Conservation (phyloP, 1,140 invertebrate genomes). For the Theocolax elegans region DNA sequence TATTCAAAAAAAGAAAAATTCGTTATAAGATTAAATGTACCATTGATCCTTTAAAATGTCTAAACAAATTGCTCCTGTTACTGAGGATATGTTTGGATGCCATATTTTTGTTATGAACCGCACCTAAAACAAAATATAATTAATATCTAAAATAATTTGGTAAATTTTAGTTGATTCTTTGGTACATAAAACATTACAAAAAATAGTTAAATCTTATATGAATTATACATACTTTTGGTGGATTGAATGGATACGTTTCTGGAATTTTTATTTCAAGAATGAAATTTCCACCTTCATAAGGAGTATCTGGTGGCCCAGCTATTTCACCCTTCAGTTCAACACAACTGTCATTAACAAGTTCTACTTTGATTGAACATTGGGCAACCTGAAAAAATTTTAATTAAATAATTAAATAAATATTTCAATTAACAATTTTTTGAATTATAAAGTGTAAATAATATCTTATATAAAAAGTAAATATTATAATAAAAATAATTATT, state of each 20-base stretch:
- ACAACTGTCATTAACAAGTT: conserved; percentile 90
- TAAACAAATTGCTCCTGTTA: conserved; percentile 98
- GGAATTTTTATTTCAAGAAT: conserved; percentile 97
- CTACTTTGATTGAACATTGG: conserved; percentile 91
- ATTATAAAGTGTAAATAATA: background rate
- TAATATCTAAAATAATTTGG: background rate
- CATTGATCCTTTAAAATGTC: conserved; percentile 99
- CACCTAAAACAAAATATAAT: conserved; percentile 70
- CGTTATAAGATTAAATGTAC: conserved; percentile 67
- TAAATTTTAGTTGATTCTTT: too few relatives aligned
- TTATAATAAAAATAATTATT: too few relatives aligned
- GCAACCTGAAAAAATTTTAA: conserved; percentile 75
- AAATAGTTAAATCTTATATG: too few relatives aligned
- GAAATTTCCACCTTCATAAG: conserved; percentile 96
- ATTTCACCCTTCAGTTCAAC: conserved; percentile 93
- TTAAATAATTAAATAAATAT: background rate
- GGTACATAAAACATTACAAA: too few relatives aligned
- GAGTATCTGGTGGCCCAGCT: conserved; percentile 93
- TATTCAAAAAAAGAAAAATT: too few relatives aligned
- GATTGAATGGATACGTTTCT: conserved; percentile 99
- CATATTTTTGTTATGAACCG: conserved; percentile 98
- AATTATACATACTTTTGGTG: conserved; percentile 84
- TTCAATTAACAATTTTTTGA: background rate
- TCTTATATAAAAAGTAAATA: background rate
- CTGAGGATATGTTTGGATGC: conserved; percentile 99